A percentile compares a stretch with the other conserved stretches of the same genome.
phyloP scores from a whole-genome alignment of 30 jellyfish, hydroid and myxozoan genomes.

The Kudoa iwatai region DNA sequence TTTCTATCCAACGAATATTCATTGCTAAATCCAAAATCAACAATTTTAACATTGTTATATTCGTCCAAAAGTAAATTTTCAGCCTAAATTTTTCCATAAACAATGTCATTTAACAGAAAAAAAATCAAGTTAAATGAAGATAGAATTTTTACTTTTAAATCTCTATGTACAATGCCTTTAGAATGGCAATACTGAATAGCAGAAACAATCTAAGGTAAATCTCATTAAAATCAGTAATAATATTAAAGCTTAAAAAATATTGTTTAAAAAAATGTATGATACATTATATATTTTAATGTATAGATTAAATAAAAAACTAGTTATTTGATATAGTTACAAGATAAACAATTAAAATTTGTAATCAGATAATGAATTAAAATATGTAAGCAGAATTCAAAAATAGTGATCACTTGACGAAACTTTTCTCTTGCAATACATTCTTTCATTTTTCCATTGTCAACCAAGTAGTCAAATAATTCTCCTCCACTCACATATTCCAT shows the following conservation, averaged over 20 bases:
- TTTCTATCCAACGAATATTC: neutral
- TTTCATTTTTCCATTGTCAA: neutral
- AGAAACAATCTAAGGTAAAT: neutral
- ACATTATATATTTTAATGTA: no score
- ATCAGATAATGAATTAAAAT: no score
- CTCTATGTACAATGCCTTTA: conserved; percentile 1
- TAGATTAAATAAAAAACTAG: no score
- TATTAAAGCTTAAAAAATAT: no score
- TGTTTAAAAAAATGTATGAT: no score
- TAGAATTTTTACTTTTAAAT: no score
- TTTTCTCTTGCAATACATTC: neutral
- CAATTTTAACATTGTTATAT: neutral
- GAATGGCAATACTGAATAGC: neutral
- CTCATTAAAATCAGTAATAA: no score
- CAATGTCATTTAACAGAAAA: neutral
- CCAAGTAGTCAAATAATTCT: neutral
- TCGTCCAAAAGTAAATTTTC: neutral
- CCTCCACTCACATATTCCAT: conserved; percentile 1
- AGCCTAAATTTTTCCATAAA: neutral
- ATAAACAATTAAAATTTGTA: no score
- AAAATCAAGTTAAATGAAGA: no score
- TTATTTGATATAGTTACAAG: no score
- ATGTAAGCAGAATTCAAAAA: no score
- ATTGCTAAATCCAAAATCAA: conserved; percentile 1
- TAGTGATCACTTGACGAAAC: neutral